Evolutionary conservation across 2,888 invertebrate species (phyloP).

Genomic region (Chelonus formosanus): DNA sequence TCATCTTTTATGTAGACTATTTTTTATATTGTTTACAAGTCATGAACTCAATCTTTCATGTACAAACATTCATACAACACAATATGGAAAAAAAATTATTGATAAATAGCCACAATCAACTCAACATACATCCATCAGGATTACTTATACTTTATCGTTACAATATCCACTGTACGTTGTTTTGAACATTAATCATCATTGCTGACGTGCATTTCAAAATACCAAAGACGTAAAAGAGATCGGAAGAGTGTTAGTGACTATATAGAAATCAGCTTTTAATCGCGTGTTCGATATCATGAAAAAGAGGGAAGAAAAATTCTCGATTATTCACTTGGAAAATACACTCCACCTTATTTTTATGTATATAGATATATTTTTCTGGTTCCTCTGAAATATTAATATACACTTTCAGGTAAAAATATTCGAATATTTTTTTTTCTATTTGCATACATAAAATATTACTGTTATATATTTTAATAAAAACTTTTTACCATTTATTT

Average conservation of each 20-base stretch:
- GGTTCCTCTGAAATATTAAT: too few species aligned
- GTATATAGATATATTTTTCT: too few species aligned
- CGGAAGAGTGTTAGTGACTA: neutral
- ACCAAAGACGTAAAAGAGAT: neutral
- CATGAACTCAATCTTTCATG: too few species aligned
- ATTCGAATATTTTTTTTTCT: too few species aligned
- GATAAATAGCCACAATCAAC: constrained; percentile 43
- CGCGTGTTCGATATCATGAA: constrained; percentile 19
- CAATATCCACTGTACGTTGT: constrained; percentile 34
- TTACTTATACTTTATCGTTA: constrained; percentile 35
- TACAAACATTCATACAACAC: neutral
- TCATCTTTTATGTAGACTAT: too few species aligned
- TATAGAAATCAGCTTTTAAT: constrained; percentile 28
- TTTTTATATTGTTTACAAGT: too few species aligned
- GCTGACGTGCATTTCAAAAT: constrained; percentile 22
- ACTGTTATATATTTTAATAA: too few species aligned
- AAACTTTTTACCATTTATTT: constrained; percentile 34
- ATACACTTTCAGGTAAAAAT: too few species aligned
- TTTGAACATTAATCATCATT: constrained; percentile 39
- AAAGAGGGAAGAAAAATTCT: neutral
- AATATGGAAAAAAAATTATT: constrained; percentile 31
- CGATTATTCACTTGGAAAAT: constrained; percentile 13
- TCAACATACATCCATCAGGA: constrained; percentile 36
- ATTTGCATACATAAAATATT: too few species aligned
- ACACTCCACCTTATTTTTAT: too few species aligned